phyloP scores from a whole-genome alignment of 2,797 vertebrate genomes.

The Ptychobarbus kaznakovi region DNA sequence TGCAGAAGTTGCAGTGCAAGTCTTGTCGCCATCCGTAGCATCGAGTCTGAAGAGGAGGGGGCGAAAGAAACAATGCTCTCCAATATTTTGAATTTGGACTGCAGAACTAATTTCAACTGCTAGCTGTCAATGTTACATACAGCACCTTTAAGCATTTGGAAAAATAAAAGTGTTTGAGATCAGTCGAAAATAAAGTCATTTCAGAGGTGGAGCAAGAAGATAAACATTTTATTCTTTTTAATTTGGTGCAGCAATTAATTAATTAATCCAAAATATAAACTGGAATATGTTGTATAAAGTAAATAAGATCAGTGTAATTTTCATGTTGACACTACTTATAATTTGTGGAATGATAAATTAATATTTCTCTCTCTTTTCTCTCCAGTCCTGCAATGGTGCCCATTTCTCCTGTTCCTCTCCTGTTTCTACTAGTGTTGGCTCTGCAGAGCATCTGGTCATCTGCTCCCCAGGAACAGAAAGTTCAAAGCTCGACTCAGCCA shows the following conservation, averaged over 20 bases:
- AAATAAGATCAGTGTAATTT: background rate
- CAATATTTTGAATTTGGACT: background rate
- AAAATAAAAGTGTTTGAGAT: background rate
- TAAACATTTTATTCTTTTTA: slow-evolving; percentile 1
- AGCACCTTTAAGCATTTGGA: background rate
- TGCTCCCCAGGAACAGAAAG: slow-evolving; percentile 18
- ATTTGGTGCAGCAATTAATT: background rate
- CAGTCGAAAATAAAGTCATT: background rate
- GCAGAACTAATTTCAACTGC: background rate
- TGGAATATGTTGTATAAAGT: background rate
- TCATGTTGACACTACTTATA: background rate
- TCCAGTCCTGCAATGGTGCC: slow-evolving; percentile 69
- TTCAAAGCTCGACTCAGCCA: slow-evolving; percentile 50
- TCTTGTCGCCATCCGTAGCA: background rate
- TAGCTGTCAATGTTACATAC: background rate
- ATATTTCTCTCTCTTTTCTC: slow-evolving; percentile 10
- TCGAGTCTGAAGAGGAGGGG: background rate
- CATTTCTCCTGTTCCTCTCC: slow-evolving; percentile 41
- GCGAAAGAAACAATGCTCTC: background rate
- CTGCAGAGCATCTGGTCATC: slow-evolving; percentile 54
- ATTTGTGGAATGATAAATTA: background rate
- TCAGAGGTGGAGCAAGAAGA: background rate
- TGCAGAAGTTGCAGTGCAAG: background rate
- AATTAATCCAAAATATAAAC: background rate
- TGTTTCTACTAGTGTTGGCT: slow-evolving; percentile 61